These are phyloP conservation scores for Microctonus brassicae DNA, from an alignment of 2,888 invertebrate genomes.

Conservation along the genomic window DNA sequence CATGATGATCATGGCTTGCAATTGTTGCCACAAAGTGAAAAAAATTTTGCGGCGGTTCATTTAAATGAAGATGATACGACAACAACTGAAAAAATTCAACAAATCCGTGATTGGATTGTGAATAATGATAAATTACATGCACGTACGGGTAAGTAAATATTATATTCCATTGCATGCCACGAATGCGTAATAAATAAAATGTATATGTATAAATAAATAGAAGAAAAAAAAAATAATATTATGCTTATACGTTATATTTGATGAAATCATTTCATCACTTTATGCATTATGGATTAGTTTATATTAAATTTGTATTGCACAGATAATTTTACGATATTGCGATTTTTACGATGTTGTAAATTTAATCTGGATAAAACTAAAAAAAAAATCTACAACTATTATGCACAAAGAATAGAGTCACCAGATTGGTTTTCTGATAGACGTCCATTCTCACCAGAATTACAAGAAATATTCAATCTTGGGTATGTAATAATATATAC, in stretches of 20 bases:
- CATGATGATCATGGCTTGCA: not conserved
- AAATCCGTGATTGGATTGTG: constrained; percentile 67
- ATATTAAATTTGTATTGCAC: constrained; percentile 27
- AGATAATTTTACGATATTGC: constrained; percentile 71
- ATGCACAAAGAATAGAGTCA: constrained; percentile 72
- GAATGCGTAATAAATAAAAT: not conserved
- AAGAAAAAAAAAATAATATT: not conserved
- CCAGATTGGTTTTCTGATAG: constrained; percentile 76
- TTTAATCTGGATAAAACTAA: constrained; percentile 74
- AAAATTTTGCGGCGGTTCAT: constrained; percentile 55
- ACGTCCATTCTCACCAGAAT: constrained; percentile 73
- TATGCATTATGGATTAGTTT: constrained; percentile 9
- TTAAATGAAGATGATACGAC: constrained; percentile 65
- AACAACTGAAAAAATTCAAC: constrained; percentile 61
- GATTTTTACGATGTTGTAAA: constrained; percentile 76
- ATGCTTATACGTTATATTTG: not conserved
- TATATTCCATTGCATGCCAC: not conserved
- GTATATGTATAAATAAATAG: not conserved
- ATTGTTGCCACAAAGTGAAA: constrained; percentile 48
- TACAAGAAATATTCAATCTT: constrained; percentile 73
- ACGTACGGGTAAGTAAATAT: constrained; percentile 60
- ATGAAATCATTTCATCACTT: not conserved
- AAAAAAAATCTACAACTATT: constrained; percentile 73
- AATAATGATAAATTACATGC: constrained; percentile 62
- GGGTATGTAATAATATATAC: constrained; percentile 68